Evolutionary conservation across 2,113 vertebrate species (phyloP).

Genomic region (Ornithorhynchus anatinus): DNA sequence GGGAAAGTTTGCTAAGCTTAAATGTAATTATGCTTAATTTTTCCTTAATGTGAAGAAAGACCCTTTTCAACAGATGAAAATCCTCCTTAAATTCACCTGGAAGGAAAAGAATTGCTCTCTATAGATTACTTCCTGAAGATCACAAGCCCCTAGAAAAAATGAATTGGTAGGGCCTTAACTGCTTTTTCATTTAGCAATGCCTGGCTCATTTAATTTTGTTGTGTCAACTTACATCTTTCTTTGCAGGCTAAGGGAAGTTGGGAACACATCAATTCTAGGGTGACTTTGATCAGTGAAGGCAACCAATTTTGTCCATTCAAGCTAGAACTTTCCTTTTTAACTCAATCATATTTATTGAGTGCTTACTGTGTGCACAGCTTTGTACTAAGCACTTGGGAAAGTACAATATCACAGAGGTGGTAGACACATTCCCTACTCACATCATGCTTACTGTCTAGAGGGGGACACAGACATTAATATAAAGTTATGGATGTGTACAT

Average conservation of each 20-base stretch:
- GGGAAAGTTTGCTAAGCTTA: not conserved
- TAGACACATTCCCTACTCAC: too few species aligned
- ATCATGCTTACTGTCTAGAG: too few species aligned
- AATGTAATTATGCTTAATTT: not conserved
- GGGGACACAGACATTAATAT: too few species aligned
- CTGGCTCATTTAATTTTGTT: not conserved
- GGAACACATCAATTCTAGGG: not conserved
- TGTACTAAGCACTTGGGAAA: too few species aligned
- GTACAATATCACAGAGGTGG: too few species aligned
- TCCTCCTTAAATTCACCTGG: conserved; percentile 33
- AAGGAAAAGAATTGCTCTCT: conserved; percentile 17
- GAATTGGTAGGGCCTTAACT: conserved; percentile 8
- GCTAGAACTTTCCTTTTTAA: too few species aligned
- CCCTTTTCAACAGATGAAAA: conserved; percentile 31
- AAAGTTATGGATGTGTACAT: too few species aligned
- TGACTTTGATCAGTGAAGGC: not conserved
- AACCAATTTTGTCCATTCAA: too few species aligned
- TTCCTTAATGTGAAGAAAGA: not conserved
- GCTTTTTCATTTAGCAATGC: conserved; percentile 41
- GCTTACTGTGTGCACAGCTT: too few species aligned
- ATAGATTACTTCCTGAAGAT: conserved; percentile 20
- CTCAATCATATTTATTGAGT: too few species aligned
- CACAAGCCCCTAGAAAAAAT: conserved; percentile 23
- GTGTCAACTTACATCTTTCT: not conserved
- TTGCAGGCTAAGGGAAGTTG: not conserved